A percentile compares a stretch with the other conserved stretches of the same genome.
phyloP scores from a whole-genome alignment of 2,797 vertebrate genomes.

The Todus mexicanus region DNA sequence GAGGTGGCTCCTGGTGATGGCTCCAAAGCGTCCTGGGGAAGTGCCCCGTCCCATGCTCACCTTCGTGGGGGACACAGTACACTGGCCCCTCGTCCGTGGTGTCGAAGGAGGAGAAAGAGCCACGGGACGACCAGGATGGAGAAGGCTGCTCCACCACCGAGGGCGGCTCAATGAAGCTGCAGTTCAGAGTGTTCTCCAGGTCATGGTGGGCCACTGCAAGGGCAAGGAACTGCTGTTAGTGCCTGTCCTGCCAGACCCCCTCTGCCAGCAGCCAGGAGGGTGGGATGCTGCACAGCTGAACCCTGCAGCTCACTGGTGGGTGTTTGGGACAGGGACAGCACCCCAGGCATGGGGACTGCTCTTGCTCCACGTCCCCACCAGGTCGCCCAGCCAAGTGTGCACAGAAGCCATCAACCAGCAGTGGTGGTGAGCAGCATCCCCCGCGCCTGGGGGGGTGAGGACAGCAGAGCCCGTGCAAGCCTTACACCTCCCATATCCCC shows the following conservation, averaged over 20 bases:
- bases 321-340: background rate
- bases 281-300: background rate
- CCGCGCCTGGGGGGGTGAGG: background rate
- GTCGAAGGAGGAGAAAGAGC: conserved; percentile 97
- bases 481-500: background rate
- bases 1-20: background rate
- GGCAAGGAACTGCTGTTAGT: background rate
- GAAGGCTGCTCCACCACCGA: conserved; percentile 90
- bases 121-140: conserved; percentile 93
- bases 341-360: background rate
- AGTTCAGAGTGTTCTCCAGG: conserved; percentile 94
- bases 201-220: conserved; percentile 93
- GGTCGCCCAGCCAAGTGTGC: background rate
- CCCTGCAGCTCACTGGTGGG: background rate
- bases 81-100: conserved; percentile 94
- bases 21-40: background rate
- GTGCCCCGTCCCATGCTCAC: conserved; percentile 73
- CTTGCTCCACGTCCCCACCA: background rate
- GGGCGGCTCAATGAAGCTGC: conserved; percentile 96
- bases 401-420: background rate
- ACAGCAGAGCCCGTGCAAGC: background rate
- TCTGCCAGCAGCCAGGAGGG: background rate
- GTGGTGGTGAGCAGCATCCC: background rate
- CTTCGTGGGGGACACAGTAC: conserved; percentile 95
- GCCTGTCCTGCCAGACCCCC: fast-evolving